Conservation (phyloP, 2,888 invertebrate genomes). For the Charanyca ferruginea region DNA sequence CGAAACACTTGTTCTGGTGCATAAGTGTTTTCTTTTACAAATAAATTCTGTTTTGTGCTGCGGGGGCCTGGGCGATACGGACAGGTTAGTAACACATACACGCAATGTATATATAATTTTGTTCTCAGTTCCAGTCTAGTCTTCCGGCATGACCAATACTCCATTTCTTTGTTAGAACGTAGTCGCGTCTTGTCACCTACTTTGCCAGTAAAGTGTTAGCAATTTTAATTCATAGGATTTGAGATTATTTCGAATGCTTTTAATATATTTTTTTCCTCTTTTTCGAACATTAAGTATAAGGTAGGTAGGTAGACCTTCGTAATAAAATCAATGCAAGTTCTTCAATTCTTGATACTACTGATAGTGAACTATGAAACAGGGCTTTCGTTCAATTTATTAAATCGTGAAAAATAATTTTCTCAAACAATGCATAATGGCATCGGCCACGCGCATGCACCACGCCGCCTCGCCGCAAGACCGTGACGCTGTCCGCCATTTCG, state of each 20-base stretch:
- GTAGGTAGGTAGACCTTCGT: too few relatives aligned
- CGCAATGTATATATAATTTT: too few relatives aligned
- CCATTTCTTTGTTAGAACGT: background rate
- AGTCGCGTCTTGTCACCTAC: background rate
- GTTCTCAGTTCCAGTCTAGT: background rate
- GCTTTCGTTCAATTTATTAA: background rate
- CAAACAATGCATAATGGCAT: too few relatives aligned
- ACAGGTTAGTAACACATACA: constrained; percentile 5
- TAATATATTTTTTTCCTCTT: background rate
- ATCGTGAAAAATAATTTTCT: background rate
- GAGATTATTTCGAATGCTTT: background rate
- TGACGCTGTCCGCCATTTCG: constrained; percentile 2
- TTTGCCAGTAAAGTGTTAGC: background rate
- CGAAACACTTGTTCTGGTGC: background rate
- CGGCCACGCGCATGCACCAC: background rate
- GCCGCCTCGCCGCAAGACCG: too few relatives aligned
- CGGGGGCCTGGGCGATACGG: background rate
- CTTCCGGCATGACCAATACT: background rate
- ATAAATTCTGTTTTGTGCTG: constrained; percentile 2
- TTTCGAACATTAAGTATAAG: background rate
- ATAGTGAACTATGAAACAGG: background rate
- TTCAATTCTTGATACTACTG: background rate
- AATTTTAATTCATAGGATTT: background rate
- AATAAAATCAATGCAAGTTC: too few relatives aligned
- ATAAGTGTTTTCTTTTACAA: background rate